Evolutionary conservation across 2,888 invertebrate species (phyloP), one percentile per base, ranked within the genome.

Genomic region (Caenorhabditis uteleia): DNA sequence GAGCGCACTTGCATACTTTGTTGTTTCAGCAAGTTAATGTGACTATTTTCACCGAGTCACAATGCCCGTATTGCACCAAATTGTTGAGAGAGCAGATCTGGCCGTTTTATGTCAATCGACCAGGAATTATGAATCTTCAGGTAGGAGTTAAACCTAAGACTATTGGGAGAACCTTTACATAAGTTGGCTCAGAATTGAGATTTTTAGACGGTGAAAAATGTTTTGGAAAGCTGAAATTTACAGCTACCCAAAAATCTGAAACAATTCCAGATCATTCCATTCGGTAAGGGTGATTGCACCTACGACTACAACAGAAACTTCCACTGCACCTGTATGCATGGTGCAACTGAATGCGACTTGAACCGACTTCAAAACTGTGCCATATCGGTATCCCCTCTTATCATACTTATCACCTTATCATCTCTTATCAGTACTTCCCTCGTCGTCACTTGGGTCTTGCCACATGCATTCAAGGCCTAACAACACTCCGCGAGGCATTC

Each of bases 101-200:
- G 81, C 81, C 82, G 36, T 80, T 81, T 59, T 80, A 81, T 47
- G 78, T 77, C 20, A 72, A 75, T 20, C 64, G 75, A 53, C 81
- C 80, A 1, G 81, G 81, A 39, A 77, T 81, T 36, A 80, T 82
- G 77, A 82, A 82, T 56, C 54, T 81, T 7, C 81, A 81, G 73
- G 79, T 77, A 29, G 27, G 27, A 14, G 10, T 29, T 20, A n/a
- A 42, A 42, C 26, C n/a, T 42, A n/a, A 42, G 20, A 42, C 14
- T 40, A 36, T 39, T 39, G 16, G 14, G 14, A 7, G 31, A 29
- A 29, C 7, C 7, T 14, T 29, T 29, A 10, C 14, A 29, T 29
- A 29, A 29, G 7, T 29, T 10, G 31, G 7, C 14, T 29, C 31
- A 27, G 6, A 20, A 12, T 27, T 45, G 27, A 26, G 25, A 45